Percentiles rank a stretch among this genome's conserved stretches.
These are phyloP conservation scores for Cerceris ruficornis DNA, from an alignment of 2,888 invertebrate genomes.

Conservation along the genomic window DNA sequence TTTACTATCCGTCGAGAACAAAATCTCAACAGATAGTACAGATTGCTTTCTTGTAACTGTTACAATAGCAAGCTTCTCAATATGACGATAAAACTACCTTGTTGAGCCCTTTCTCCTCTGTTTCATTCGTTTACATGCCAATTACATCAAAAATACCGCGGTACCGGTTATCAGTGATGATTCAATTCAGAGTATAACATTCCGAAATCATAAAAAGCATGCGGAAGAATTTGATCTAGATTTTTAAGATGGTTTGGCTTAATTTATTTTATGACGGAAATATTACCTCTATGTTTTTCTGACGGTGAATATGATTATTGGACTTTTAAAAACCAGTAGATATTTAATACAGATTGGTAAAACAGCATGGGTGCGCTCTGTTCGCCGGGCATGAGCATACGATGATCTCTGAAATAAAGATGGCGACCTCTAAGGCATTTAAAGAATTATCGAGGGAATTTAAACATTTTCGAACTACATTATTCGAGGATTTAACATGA, in stretches of 20 bases:
- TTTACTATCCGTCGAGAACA: not conserved
- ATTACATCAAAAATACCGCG: too few species aligned
- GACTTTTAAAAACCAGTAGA: not conserved
- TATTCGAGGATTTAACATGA: constrained; percentile 48
- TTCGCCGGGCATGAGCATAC: not conserved
- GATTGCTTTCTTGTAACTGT: too few species aligned
- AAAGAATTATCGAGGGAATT: not conserved
- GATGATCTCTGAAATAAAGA: constrained; percentile 12
- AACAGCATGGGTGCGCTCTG: not conserved
- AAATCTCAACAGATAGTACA: not conserved
- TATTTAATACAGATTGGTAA: not conserved
- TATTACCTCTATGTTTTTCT: too few species aligned
- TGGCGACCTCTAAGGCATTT: constrained; percentile 3
- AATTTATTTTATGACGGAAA: too few species aligned
- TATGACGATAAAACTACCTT: not conserved
- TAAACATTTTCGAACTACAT: not conserved
- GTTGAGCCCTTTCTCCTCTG: too few species aligned
- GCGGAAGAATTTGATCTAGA: too few species aligned
- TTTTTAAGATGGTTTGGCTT: too few species aligned
- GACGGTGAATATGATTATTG: not conserved
- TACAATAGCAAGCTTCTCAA: not conserved
- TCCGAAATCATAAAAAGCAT: too few species aligned
- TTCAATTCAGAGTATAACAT: too few species aligned
- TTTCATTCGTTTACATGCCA: too few species aligned
- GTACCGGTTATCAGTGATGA: too few species aligned